Percentiles rank a stretch among this genome's conserved stretches.
These are phyloP conservation scores for Galeruca laticollis DNA, from an alignment of 2,888 invertebrate genomes.

Conservation along the genomic window DNA sequence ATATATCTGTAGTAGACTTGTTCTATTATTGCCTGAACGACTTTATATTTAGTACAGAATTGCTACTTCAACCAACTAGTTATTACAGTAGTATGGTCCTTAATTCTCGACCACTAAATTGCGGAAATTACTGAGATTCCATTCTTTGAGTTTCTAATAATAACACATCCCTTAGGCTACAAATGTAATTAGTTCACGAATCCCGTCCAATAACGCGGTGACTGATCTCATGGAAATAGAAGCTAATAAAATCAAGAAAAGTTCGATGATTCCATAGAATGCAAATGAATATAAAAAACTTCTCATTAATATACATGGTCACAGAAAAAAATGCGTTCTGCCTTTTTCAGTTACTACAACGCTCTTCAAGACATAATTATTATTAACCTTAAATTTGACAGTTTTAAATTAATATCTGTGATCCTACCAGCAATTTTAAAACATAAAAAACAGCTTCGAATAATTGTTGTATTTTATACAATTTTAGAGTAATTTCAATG, in stretches of 20 bases:
- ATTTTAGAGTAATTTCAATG: too few relatives aligned
- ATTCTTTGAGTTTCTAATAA: conserved; percentile 12
- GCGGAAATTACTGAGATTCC: conserved; percentile 20
- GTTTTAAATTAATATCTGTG: too few relatives aligned
- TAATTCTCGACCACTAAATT: not conserved
- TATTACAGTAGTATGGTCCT: conserved; percentile 5
- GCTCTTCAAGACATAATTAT: too few relatives aligned
- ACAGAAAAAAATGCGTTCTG: too few relatives aligned
- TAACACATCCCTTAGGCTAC: conserved; percentile 7
- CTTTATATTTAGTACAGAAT: not conserved
- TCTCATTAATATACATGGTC: too few relatives aligned
- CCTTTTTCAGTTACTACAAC: too few relatives aligned
- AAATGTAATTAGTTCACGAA: conserved; percentile 17
- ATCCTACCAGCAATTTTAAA: too few relatives aligned
- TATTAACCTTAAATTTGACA: too few relatives aligned
- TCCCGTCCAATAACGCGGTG: conserved; percentile 10
- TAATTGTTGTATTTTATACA: too few relatives aligned
- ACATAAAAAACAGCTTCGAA: too few relatives aligned
- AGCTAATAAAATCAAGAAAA: not conserved
- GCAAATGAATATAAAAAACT: not conserved
- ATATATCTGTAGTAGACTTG: not conserved
- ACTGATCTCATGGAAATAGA: conserved; percentile 1
- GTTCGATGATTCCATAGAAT: not conserved
- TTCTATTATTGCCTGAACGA: not conserved
- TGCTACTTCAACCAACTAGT: not conserved